These are phyloP conservation scores for Glyphotaelius pellucidus DNA, from an alignment of 2,888 invertebrate species.

Conservation along the genomic window DNA sequence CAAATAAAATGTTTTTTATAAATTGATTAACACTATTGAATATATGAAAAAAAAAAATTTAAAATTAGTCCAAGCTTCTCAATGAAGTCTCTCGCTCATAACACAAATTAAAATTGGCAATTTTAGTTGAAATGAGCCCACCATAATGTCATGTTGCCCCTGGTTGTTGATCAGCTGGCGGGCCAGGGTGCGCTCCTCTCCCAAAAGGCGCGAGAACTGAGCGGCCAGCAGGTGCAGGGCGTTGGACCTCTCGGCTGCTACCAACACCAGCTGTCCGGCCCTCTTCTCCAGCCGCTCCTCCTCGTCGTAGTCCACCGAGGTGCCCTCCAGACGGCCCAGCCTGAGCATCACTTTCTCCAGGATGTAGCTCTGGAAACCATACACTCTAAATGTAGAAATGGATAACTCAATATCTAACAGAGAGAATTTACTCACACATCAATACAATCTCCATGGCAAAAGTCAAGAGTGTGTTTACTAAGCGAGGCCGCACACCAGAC, in stretches of 20 bases:
- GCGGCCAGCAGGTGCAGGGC: constrained; percentile 70
- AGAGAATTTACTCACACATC: no score
- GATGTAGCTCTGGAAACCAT: constrained; percentile 51
- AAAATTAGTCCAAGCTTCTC: no score
- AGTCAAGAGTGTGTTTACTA: no score
- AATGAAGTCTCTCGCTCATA: no score
- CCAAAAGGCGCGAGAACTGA: constrained; percentile 78
- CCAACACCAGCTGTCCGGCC: constrained; percentile 72
- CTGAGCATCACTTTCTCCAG: constrained; percentile 48
- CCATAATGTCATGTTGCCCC: constrained; percentile 17
- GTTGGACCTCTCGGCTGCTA: constrained; percentile 1
- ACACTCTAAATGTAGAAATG: background rate
- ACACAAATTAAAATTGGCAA: background rate
- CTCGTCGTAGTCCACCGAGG: constrained; percentile 64
- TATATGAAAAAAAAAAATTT: no score
- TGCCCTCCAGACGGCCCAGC: constrained; percentile 61
- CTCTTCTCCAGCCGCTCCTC: constrained; percentile 71
- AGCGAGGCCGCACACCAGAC: no score
- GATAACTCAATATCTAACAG: no score
- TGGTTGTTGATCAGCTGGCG: background rate
- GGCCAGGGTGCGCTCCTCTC: constrained; percentile 70
- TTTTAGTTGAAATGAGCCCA: background rate
- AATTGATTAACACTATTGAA: no score
- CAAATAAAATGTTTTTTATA: no score
- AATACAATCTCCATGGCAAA: background rate